Conservation (phyloP, 1,140 invertebrate species). For the Bicyclus anynana region DNA sequence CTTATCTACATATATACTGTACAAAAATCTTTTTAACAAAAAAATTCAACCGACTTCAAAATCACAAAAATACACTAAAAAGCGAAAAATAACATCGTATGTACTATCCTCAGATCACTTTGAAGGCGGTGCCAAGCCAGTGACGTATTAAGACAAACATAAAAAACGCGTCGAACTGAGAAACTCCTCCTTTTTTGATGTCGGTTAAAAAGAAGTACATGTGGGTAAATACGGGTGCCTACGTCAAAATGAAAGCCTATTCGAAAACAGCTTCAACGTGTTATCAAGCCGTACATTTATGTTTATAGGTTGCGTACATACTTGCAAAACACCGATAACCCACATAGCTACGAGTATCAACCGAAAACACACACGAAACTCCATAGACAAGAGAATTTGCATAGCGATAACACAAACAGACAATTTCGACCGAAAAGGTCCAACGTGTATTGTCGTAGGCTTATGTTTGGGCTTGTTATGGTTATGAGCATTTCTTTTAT, state of each 20-base stretch:
- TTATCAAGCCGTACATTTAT: neutral
- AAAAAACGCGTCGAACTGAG: no score
- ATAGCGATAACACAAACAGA: conserved; percentile 27
- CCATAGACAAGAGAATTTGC: conserved; percentile 41
- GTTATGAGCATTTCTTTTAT: no score
- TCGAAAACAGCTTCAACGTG: neutral
- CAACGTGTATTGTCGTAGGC: neutral
- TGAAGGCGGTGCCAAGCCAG: no score
- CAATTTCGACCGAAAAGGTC: neutral
- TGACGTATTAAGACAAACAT: no score
- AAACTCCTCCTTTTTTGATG: no score
- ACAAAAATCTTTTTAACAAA: no score
- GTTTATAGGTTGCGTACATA: conserved; percentile 1
- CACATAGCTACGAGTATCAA: conserved; percentile 48
- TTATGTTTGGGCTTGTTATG: no score
- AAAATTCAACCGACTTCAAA: no score
- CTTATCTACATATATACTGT: no score
- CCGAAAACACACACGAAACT: conserved; percentile 51
- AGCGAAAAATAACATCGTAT: no score
- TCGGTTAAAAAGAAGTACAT: neutral
- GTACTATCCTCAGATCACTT: no score
- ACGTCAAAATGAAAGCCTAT: neutral
- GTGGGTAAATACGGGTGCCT: neutral
- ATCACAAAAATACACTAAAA: no score
- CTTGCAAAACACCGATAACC: conserved; percentile 42